These are phyloP conservation scores for Lypha dubia DNA, from an alignment of 2,888 invertebrate species.

Conservation along the genomic window DNA sequence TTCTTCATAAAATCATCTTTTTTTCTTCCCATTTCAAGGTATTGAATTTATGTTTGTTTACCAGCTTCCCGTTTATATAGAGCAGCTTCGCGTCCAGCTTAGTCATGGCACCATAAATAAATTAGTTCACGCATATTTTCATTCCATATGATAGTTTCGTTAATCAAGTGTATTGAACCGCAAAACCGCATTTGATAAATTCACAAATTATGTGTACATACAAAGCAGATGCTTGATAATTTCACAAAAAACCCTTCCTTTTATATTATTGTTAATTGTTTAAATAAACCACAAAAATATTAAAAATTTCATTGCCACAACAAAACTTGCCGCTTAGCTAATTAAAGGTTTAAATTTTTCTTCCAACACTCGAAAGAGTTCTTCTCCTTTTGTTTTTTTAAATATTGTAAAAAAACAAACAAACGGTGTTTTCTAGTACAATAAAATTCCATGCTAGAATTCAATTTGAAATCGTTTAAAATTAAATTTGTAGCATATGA, in stretches of 20 bases:
- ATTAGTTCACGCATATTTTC: no score
- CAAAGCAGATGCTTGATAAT: not conserved
- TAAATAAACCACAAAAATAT: conserved; percentile 65
- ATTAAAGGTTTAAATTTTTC: conserved; percentile 54
- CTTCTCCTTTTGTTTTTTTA: no score
- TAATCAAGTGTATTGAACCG: no score
- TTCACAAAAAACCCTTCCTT: not conserved
- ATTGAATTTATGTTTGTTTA: no score
- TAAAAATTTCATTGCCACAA: conserved; percentile 56
- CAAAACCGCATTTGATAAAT: not conserved
- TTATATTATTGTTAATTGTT: conserved; percentile 57
- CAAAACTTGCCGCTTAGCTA: conserved; percentile 51
- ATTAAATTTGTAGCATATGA: conserved; percentile 47
- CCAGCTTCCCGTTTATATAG: no score
- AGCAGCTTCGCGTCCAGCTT: no score
- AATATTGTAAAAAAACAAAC: no score
- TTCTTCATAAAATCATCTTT: no score
- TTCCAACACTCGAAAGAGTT: not conserved
- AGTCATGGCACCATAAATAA: no score
- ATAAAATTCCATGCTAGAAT: conserved; percentile 33
- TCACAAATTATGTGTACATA: not conserved
- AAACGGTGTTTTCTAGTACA: no score
- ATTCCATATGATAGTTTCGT: no score
- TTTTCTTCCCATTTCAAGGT: no score
- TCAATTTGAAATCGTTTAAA: conserved; percentile 54